Evolutionary conservation across 2,888 invertebrate genomes (phyloP).

Genomic region (Dolomedes plantarius): DNA sequence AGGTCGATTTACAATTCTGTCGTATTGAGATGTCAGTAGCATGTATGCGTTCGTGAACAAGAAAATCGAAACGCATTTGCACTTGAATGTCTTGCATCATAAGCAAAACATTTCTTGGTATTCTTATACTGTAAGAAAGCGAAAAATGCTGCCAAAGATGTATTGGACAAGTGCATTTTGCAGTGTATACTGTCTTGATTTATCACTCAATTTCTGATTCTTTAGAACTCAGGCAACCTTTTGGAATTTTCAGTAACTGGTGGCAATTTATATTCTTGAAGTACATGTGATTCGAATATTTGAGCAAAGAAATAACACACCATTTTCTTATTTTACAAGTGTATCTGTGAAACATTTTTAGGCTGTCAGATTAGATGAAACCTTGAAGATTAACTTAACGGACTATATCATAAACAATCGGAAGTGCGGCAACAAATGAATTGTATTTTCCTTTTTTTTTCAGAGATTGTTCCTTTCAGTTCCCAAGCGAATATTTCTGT

Average conservation of each 20-base stretch:
- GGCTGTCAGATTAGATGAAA: too few species aligned
- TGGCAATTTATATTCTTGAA: neutral
- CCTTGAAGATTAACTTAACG: too few species aligned
- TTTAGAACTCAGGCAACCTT: neutral
- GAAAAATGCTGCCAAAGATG: neutral
- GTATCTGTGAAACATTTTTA: too few species aligned
- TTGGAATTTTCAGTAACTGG: neutral
- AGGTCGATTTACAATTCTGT: too few species aligned
- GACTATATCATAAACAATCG: too few species aligned
- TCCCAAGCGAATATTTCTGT: too few species aligned
- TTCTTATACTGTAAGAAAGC: neutral
- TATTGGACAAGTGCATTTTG: neutral
- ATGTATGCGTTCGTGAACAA: too few species aligned
- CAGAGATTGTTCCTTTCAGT: too few species aligned
- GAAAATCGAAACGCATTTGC: neutral
- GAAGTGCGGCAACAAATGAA: too few species aligned
- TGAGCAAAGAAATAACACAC: neutral
- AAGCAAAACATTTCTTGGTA: neutral
- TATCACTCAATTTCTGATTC: neutral
- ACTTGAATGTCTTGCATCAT: neutral
- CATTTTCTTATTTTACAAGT: too few species aligned
- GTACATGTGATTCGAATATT: neutral
- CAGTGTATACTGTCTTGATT: neutral
- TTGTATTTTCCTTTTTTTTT: too few species aligned
- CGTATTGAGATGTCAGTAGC: too few species aligned